A percentile compares a stretch with the other conserved stretches of the same genome.
These are phyloP conservation scores for Tursiops truncatus DNA, from an alignment of 2,113 vertebrate species.

Conservation along the genomic window DNA sequence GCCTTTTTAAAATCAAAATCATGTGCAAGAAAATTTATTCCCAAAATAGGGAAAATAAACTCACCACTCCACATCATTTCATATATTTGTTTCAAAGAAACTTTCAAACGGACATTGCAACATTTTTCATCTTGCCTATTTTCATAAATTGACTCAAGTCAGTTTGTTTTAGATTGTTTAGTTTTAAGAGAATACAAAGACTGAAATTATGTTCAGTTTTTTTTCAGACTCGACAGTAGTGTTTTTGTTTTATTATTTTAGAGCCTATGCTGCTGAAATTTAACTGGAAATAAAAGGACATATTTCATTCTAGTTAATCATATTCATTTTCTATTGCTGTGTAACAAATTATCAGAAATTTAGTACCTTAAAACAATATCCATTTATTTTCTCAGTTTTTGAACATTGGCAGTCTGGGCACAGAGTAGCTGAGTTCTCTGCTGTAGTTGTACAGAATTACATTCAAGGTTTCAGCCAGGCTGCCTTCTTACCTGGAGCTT, in stretches of 20 bases:
- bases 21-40: neutral
- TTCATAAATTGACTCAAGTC: neutral
- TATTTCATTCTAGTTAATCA: neutral
- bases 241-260: neutral
- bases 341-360: neutral
- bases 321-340: neutral
- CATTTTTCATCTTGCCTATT: neutral
- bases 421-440: neutral
- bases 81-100: neutral
- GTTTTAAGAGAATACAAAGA: neutral
- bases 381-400: neutral
- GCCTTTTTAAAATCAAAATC: neutral
- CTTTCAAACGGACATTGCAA: neutral
- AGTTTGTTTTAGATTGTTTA: neutral
- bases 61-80: neutral
- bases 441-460: neutral
- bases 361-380: neutral
- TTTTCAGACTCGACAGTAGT: neutral
- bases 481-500: neutral
- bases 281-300: neutral
- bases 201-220: neutral
- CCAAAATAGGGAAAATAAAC: neutral
- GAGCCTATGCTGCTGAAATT: neutral
- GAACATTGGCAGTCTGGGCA: neutral
- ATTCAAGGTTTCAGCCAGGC: neutral